These are phyloP conservation scores for Pimephales promelas DNA, from an alignment of 2,113 vertebrate genomes.

Conservation along the genomic window DNA sequence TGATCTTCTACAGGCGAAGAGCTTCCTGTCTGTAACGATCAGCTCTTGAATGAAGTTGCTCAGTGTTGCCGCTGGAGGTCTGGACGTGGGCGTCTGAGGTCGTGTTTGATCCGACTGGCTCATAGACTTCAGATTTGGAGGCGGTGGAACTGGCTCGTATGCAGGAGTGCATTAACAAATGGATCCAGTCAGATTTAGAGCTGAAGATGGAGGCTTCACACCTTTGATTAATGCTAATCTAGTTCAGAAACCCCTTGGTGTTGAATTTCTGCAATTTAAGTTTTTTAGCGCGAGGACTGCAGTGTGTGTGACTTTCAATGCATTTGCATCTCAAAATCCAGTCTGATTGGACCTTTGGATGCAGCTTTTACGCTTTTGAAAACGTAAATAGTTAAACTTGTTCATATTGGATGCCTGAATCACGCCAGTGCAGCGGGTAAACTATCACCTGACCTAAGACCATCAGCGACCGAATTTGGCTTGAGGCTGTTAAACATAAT, in stretches of 20 bases:
- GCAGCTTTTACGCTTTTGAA: too few relatives aligned
- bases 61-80: background rate
- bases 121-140: background rate
- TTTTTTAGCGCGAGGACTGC: background rate
- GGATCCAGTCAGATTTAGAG: background rate
- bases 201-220: background rate
- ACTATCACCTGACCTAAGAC: background rate
- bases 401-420: background rate
- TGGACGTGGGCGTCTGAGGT: background rate
- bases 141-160: background rate
- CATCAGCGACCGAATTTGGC: background rate
- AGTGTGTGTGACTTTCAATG: background rate
- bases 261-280: background rate
- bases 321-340: background rate
- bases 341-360: background rate
- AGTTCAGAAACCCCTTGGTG: background rate
- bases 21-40: background rate
- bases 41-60: slow-evolving; percentile 5
- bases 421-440: background rate
- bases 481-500: background rate
- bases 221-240: background rate
- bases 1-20: slow-evolving; percentile 4
- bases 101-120: background rate
- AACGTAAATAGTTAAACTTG: background rate
- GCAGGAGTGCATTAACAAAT: background rate